Evolutionary conservation across 2,113 vertebrate genomes (phyloP).

Genomic region (Crotalus horridus): DNA sequence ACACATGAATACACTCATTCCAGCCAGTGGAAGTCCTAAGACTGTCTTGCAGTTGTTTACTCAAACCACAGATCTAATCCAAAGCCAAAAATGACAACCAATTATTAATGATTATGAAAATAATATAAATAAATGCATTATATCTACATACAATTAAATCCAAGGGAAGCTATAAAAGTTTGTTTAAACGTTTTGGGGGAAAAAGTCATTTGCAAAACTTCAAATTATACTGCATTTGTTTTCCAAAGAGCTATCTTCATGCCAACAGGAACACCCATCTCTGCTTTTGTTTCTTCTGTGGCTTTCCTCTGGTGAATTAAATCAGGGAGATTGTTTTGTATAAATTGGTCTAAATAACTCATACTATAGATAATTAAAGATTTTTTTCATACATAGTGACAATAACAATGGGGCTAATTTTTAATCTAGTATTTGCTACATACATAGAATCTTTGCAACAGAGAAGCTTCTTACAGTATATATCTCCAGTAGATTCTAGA

Average conservation of each 20-base stretch:
- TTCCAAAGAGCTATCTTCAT: not conserved
- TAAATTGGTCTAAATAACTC: not conserved
- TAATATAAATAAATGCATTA: not conserved
- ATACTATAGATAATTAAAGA: not conserved
- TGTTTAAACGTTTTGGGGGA: not conserved
- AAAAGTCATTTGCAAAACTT: not conserved
- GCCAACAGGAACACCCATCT: not conserved
- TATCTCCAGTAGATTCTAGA: not conserved
- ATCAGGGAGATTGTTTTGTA: not conserved
- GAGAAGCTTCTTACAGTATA: not conserved
- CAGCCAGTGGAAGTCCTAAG: not conserved
- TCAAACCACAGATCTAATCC: not conserved
- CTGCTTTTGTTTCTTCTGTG: not conserved
- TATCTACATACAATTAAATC: not conserved
- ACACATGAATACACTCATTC: not conserved
- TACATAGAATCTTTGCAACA: not conserved
- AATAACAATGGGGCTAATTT: not conserved
- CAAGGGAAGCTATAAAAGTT: not conserved
- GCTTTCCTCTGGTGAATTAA: not conserved
- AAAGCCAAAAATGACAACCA: not conserved
- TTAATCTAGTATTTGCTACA: not conserved
- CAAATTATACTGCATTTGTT: not conserved
- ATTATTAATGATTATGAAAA: not conserved
- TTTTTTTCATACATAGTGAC: not conserved
- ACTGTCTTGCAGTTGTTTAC: not conserved